Evolutionary conservation across 1,140 invertebrate species (phyloP), one percentile per base, ranked within the genome.

Genomic region (Brachionus angularis): DNA sequence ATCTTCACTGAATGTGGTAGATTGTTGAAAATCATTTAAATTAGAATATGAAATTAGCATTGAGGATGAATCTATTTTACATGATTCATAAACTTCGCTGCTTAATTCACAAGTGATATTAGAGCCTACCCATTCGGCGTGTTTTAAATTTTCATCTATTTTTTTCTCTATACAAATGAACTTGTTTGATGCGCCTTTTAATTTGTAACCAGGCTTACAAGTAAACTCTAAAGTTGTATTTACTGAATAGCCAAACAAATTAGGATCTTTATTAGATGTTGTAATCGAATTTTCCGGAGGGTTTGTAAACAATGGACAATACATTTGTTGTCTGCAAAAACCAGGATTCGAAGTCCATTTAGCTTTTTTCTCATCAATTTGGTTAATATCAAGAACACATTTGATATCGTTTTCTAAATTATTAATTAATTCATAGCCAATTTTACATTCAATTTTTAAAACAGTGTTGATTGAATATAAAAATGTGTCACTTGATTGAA

Each of bases 201-300:
- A 23, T 12, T n/a, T 23, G 36, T 39, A 58, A 23, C 53, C 53
- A 39, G 39, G 36, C 16, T 23, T 39, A 39, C 53, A 58, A 21
- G 36, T 58, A 5, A 58, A 58, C 25, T 58, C 53, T 23, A 58
- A 14, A 39, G 53, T 58, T 10, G 53, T 39, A 14, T 58, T 58
- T 42, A 58, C 53, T 21, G 33, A 21, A 42, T 58, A 58, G 18
- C 53, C 53, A n/a, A 39, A 34, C 3, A 34, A 23, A 16, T 23
- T 10, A 23, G 36, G 53, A 39, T 36, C 39, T 21, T 23, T 58
- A 23, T 58, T 36, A 16, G 53, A 58, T 23, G 7, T 58, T 12
- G 39, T 58, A 5, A 39, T 10, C 18, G 33, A 31, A 39, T 58
- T 58, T 2, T 36, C 53, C 4, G 53, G 53, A 23, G 53, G 53